Evolutionary conservation across 2,888 invertebrate genomes (phyloP).

Genomic region (Caenorhabditis wallacei): DNA sequence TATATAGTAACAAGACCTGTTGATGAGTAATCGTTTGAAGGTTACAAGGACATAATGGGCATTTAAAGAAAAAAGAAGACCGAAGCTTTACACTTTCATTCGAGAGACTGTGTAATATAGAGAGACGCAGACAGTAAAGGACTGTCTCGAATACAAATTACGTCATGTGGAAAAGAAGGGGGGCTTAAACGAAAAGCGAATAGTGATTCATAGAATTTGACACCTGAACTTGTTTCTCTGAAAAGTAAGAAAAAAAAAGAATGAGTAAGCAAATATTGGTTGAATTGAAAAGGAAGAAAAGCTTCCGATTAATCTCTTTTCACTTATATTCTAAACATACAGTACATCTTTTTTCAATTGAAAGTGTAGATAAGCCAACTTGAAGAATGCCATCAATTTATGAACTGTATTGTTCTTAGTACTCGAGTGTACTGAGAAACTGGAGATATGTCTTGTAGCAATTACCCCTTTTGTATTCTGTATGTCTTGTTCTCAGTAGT

Average conservation of each 20-base stretch:
- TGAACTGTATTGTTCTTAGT: too few species aligned
- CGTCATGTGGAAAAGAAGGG: slow-evolving; percentile 41
- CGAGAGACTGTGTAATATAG: not conserved
- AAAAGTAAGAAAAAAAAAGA: slow-evolving; percentile 26
- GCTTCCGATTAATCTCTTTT: not conserved
- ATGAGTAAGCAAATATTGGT: slow-evolving; percentile 37
- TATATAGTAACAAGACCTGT: slow-evolving; percentile 50
- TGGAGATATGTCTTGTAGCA: too few species aligned
- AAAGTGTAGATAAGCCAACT: too few species aligned
- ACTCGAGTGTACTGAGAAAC: too few species aligned
- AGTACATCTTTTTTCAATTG: too few species aligned
- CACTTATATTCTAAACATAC: too few species aligned
- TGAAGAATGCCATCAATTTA: too few species aligned
- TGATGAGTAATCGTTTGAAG: slow-evolving; percentile 57
- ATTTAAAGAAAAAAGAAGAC: slow-evolving; percentile 31
- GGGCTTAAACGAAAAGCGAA: slow-evolving; percentile 34
- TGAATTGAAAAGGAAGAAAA: slow-evolving; percentile 3
- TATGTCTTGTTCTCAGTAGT: too few species aligned
- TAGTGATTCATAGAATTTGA: slow-evolving; percentile 38
- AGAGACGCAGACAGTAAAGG: slow-evolving; percentile 19
- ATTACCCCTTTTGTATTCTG: too few species aligned
- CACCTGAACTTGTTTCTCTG: slow-evolving; percentile 41
- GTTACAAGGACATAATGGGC: slow-evolving; percentile 54
- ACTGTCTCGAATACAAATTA: slow-evolving; percentile 40
- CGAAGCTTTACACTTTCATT: slow-evolving; percentile 48